Evolutionary conservation across 1,140 invertebrate genomes (phyloP), one percentile per base, ranked within the genome.

Genomic region (Antheraea mylitta): DNA sequence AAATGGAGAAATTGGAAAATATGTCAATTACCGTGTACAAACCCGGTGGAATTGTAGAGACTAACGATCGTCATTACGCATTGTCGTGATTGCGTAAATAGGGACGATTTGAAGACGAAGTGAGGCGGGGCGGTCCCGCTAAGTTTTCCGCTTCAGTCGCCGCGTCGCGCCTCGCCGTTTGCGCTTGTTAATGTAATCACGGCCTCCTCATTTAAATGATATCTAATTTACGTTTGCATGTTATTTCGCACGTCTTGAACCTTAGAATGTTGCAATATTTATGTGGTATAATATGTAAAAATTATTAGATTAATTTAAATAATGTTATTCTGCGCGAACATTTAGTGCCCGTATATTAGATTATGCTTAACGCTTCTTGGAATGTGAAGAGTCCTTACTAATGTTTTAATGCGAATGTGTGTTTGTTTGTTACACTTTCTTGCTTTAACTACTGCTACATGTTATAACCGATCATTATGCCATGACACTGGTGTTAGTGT

Each of bases 41-140:
- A 73, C 70, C 67, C 63, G 70, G 72, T 63, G 68, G 72, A 79
- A 74, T 75, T 76, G 77, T 70, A 77, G 81, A 78, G 75, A 75
- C 79, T 90, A 88, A 91, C 85, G 83, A 88, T 87, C 73, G 81
- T 91, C 86, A 91, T 91, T 91, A 91, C 86, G 84, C 78, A 85
- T 84, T 86, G 82, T 79, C 74, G 78, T 90, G 85, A 85, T 91
- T 87, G 82, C 86, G 83, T 84, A 91, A 90, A 87, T 86, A 83
- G 79, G 80, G 77, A 81, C 82, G 82, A 85, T 89, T 89, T 86
- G 71, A 74, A 70, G 59, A 76, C 78, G 80, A 85, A 87, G 83
- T 78, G 78, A 79, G 70, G 81, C 81, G 80, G 85, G 79, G 78
- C 78, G 72, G 75, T 38, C 38, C 70, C 63, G 72, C 73, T 74